Evolutionary conservation across 2,888 invertebrate species (phyloP).

Genomic region (Drosophila histrio): DNA sequence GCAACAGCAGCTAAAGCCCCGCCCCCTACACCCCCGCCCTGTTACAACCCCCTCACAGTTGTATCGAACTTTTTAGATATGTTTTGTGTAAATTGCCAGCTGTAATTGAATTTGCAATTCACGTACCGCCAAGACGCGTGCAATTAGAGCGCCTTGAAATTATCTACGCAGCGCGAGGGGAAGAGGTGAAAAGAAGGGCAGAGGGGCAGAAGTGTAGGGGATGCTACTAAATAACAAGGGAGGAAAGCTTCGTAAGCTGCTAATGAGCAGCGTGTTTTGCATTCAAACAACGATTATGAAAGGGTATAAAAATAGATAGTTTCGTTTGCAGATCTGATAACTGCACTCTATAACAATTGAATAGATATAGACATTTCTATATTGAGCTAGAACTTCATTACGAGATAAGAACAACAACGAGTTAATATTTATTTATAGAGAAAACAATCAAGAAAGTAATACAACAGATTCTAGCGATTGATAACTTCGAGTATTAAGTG

Average conservation of each 20-base stretch:
- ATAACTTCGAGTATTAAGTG: background rate
- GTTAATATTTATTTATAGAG: background rate
- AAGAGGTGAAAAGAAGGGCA: background rate
- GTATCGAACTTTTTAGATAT: conserved; percentile 36
- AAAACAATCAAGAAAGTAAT: background rate
- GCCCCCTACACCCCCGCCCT: background rate
- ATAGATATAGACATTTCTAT: background rate
- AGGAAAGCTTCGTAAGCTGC: conserved; percentile 24
- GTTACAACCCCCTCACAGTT: background rate
- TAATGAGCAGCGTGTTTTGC: conserved; percentile 35
- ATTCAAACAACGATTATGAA: background rate
- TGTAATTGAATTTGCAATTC: conserved; percentile 62
- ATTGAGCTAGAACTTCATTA: background rate
- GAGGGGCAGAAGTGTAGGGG: background rate
- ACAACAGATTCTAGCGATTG: background rate
- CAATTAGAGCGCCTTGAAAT: conserved; percentile 65
- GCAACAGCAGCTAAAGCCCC: background rate
- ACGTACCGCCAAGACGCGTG: conserved; percentile 42
- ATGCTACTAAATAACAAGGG: background rate
- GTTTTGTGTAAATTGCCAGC: conserved; percentile 56
- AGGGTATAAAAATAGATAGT: conserved; percentile 5
- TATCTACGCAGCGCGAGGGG: background rate
- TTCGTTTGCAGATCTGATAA: background rate
- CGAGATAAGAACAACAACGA: background rate
- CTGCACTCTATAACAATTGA: background rate